A percentile compares a stretch with the other conserved stretches of the same genome.
Conservation (phyloP, 2,113 vertebrate genomes). For the Gymnorhina tibicen region DNA sequence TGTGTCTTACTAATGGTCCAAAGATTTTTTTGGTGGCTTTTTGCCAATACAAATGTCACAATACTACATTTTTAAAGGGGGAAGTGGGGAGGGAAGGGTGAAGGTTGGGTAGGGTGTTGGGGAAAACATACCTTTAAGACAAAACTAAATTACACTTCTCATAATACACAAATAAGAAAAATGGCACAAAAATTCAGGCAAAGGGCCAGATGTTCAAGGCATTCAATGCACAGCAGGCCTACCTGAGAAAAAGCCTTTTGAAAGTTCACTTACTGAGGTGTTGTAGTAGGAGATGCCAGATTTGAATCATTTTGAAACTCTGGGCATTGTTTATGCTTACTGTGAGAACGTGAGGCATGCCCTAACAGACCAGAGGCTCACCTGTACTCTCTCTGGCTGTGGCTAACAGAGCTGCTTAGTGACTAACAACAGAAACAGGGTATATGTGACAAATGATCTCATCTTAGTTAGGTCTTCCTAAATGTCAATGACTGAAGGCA, state of each 20-base stretch:
- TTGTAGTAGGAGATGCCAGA: background rate
- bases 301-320: background rate
- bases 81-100: fast-evolving
- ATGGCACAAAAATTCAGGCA: background rate
- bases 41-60: background rate
- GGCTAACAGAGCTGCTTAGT: background rate
- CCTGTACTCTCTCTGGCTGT: background rate
- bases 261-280: background rate
- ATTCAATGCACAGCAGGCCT: background rate
- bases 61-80: background rate
- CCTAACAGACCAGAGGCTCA: background rate
- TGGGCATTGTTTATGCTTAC: background rate
- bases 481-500: background rate
- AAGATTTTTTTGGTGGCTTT: background rate
- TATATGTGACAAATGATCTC: background rate
- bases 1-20: background rate
- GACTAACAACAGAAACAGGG: background rate
- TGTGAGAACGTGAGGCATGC: background rate
- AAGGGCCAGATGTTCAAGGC: background rate
- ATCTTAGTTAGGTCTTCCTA: background rate
- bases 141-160: background rate
- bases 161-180: background rate
- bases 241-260: background rate
- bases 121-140: background rate
- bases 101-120: background rate